These are phyloP conservation scores for Corvus hawaiiensis DNA, from an alignment of 2,113 vertebrate genomes.

Conservation along the genomic window DNA sequence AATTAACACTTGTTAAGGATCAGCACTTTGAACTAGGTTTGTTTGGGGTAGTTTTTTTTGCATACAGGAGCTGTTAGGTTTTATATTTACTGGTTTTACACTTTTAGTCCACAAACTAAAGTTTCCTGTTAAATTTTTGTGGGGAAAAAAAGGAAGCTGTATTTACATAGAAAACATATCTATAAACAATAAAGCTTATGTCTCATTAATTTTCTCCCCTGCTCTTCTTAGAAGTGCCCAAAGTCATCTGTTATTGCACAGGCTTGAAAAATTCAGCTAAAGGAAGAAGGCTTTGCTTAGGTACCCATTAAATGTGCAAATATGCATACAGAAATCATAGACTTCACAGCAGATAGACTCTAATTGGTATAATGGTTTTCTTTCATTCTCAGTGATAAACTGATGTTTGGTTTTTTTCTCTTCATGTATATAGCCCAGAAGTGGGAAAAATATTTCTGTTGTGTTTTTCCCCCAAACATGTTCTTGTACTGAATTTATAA, in stretches of 20 bases:
- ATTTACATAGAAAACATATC: background rate
- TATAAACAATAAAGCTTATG: background rate
- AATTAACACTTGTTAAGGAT: background rate
- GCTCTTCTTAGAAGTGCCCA: background rate
- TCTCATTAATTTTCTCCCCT: background rate
- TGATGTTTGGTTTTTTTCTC: background rate
- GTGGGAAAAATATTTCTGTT: background rate
- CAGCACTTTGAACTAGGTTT: background rate
- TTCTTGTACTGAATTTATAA: background rate
- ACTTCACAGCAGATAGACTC: background rate
- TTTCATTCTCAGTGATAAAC: background rate
- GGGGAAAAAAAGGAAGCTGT: background rate
- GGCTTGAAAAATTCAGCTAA: background rate
- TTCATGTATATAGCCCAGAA: background rate
- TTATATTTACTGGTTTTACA: background rate
- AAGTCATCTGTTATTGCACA: background rate
- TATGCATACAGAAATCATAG: background rate
- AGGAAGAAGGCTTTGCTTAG: background rate
- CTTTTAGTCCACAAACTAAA: background rate
- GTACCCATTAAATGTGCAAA: background rate
- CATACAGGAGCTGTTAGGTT: background rate
- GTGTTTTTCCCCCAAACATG: background rate
- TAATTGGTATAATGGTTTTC: background rate
- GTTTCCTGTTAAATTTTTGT: background rate
- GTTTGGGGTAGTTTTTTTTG: background rate